These are phyloP conservation scores for Gallinago undulata DNA, from an alignment of 2,113 vertebrate genomes.

Conservation along the genomic window DNA sequence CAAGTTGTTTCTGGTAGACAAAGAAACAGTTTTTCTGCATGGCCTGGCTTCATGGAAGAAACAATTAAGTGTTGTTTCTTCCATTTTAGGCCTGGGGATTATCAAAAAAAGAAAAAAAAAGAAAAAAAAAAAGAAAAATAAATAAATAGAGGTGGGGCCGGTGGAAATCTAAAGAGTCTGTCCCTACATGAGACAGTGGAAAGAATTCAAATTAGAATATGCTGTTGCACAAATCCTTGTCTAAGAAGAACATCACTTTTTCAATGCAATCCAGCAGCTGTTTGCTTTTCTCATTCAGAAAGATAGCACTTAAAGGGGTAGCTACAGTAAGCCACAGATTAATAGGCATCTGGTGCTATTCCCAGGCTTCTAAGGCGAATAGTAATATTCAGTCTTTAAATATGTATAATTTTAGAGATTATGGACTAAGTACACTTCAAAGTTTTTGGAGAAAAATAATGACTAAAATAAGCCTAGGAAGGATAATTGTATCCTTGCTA, in stretches of 20 bases:
- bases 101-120: accelerated
- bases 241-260: neutral
- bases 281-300: constrained; percentile 33
- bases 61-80: neutral
- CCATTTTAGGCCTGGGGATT: neutral
- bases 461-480: neutral
- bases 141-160: accelerated
- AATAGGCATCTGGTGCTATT: constrained; percentile 23
- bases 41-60: neutral
- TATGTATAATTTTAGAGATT: neutral
- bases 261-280: neutral
- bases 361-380: constrained; percentile 11
- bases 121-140: accelerated
- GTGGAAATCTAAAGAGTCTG: neutral
- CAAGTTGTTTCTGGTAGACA: neutral
- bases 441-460: neutral
- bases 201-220: neutral
- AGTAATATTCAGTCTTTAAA: neutral
- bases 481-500: neutral
- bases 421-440: neutral
- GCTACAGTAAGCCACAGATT: neutral
- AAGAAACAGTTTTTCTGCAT: neutral
- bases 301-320: constrained; percentile 1
- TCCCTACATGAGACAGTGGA: neutral
- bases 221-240: neutral